Percentiles rank a stretch among this genome's conserved stretches.
Evolutionary conservation across 1,140 invertebrate species (phyloP).

Genomic region (Parasteatoda tepidariorum): DNA sequence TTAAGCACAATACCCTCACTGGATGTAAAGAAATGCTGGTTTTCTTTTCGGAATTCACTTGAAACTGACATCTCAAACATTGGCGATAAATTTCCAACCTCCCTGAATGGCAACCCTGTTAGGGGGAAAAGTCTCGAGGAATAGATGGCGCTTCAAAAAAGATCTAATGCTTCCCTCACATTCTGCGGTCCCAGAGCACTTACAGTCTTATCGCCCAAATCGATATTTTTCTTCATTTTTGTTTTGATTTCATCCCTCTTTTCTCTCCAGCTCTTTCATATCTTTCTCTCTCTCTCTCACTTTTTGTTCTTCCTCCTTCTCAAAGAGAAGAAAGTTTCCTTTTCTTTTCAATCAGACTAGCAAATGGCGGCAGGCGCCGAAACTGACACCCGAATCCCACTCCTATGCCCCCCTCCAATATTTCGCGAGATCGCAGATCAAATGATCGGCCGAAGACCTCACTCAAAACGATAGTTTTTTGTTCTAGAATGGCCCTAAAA

Average conservation of each 20-base stretch:
- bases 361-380: slow-evolving; percentile 29
- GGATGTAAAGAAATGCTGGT: no score
- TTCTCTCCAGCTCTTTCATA: slow-evolving; percentile 4
- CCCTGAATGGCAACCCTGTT: slow-evolving; percentile 18
- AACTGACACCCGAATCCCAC: slow-evolving; percentile 15
- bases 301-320: not conserved
- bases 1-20: no score
- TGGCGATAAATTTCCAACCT: slow-evolving; percentile 20
- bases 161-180: not conserved
- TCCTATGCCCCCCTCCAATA: not conserved
- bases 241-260: slow-evolving; percentile 49
- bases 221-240: slow-evolving; percentile 51
- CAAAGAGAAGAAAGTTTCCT: slow-evolving; percentile 17
- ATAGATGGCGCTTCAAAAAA: slow-evolving; percentile 36
- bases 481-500: not conserved
- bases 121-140: not conserved
- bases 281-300: slow-evolving; percentile 11
- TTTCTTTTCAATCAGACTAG: slow-evolving; percentile 38
- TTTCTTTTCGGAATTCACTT: no score
- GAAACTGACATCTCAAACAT: no score
- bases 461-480: not conserved
- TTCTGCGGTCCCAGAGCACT: slow-evolving; percentile 35
- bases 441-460: not conserved
- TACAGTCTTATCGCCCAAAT: slow-evolving; percentile 41
- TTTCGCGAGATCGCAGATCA: slow-evolving; percentile 10